A percentile compares a stretch with the other conserved stretches of the same genome.
Evolutionary conservation across 2,888 invertebrate species (phyloP).

Genomic region (Ischnura elegans): DNA sequence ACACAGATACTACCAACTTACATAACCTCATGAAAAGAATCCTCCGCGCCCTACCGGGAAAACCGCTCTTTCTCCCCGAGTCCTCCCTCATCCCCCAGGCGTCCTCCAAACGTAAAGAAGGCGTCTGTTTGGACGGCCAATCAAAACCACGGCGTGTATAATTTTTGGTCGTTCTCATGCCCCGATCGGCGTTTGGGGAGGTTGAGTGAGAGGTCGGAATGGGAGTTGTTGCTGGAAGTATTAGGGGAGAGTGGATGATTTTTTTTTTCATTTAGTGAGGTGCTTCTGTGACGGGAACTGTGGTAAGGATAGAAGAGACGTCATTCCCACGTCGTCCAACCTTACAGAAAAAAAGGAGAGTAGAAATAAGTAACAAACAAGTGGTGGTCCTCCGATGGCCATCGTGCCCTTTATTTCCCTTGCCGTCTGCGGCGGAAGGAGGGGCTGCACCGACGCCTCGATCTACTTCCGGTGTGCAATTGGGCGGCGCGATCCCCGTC

Average conservation of each 20-base stretch:
- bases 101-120: not conserved
- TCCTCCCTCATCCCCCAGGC: not conserved
- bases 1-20: no score
- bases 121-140: conserved; percentile 36
- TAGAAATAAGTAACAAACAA: not conserved
- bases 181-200: not conserved
- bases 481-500: not conserved
- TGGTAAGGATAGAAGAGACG: not conserved
- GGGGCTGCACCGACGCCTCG: not conserved
- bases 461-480: conserved; percentile 24
- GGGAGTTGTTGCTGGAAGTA: not conserved
- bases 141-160: conserved; percentile 62
- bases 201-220: not conserved
- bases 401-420: not conserved
- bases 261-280: not conserved
- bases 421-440: not conserved
- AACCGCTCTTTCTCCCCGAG: not conserved
- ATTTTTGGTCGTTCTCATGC: conserved; percentile 50
- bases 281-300: not conserved
- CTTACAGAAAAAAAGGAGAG: not conserved
- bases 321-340: conserved; percentile 26
- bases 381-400: not conserved
- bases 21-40: no score
- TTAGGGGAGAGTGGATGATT: not conserved
- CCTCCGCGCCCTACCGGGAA: not conserved